Base-by-base conservation (phyloP, 2,797 vertebrate species). In the Gila robusta region DNA sequence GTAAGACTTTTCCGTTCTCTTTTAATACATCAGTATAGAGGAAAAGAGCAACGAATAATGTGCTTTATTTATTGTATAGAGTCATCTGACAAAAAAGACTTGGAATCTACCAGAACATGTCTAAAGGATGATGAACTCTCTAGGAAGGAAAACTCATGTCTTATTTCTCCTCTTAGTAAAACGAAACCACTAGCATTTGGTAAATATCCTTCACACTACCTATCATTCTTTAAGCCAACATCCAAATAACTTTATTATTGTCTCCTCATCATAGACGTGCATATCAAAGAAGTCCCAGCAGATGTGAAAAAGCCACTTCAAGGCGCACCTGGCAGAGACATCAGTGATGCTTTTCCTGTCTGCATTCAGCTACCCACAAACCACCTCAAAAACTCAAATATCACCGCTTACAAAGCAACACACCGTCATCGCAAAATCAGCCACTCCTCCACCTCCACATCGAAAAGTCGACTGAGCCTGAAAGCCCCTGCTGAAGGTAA, bases 391-490 rank as follows among this genome's bases (percentile, higher is more conserved):
- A 64, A 62, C 9, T 23, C 83, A 19, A 83, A 87, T 73, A 80
- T 90, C 74, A 67, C 81, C 0, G 56, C 87, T 54, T 81, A 21
- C 67, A 82, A 86, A 77, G 21, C 79, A 70, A 82, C 72, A 81
- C 41, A 71, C 71, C 70, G 72, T 1, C 80, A 49, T 21, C 78
- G 86, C 70, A 91, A 92, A 67, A 74, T 35, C 28, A 92, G 82
- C n/a, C 87, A 83, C 12, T 77, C 89, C 2, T 49, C 89, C 80
- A 86, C 90, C n/a, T 85, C 93, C 1, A 87, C 89, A 21, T 49
- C 37, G 59, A 91, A 37, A 83, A 91, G 87, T 80, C 91, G 88
- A 54, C 81, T 88, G 41, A 92, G 85, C 79, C 76, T 92, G 19
- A 94, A 91, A 88, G 90, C 89, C 37, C 81, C 88, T 0, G 74